phyloP scores from a whole-genome alignment of 2,797 vertebrate species.

The Anguilla obscura region DNA sequence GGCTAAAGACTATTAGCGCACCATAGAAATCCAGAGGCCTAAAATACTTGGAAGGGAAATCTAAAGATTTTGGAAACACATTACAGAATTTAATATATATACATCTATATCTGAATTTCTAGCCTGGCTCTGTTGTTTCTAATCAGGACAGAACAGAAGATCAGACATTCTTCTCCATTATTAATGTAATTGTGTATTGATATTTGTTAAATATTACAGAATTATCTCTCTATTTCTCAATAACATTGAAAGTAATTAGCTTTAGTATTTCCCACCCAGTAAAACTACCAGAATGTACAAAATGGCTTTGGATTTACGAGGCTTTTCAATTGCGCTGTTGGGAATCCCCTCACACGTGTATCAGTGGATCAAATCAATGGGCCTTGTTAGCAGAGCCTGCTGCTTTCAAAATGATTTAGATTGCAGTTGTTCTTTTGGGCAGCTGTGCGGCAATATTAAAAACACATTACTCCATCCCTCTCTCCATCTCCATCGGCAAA shows the following conservation, averaged over 20 bases:
- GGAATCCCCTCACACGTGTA: neutral
- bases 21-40: neutral
- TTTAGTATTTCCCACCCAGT: neutral
- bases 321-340: conserved; percentile 12
- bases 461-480: conserved; percentile 22
- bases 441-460: conserved; percentile 30
- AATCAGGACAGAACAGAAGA: neutral
- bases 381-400: conserved; percentile 28
- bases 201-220: conserved; percentile 9
- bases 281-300: conserved; percentile 13
- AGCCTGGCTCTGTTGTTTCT: neutral
- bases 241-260: conserved; percentile 7
- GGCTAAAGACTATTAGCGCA: neutral
- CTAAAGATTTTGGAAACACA: neutral
- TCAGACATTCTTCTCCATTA: neutral
- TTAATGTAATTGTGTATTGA: neutral
- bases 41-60: neutral
- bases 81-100: neutral
- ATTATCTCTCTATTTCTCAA: conserved; percentile 13
- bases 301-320: neutral
- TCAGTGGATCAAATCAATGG: conserved; percentile 24
- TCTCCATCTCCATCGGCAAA: conserved; percentile 4
- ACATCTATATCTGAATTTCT: neutral
- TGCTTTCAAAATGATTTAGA: conserved; percentile 31
- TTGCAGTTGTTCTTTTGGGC: conserved; percentile 14